Evolutionary conservation across 2,888 invertebrate species (phyloP), one percentile per base, ranked within the genome.

Genomic region (Cosmia pyralina): DNA sequence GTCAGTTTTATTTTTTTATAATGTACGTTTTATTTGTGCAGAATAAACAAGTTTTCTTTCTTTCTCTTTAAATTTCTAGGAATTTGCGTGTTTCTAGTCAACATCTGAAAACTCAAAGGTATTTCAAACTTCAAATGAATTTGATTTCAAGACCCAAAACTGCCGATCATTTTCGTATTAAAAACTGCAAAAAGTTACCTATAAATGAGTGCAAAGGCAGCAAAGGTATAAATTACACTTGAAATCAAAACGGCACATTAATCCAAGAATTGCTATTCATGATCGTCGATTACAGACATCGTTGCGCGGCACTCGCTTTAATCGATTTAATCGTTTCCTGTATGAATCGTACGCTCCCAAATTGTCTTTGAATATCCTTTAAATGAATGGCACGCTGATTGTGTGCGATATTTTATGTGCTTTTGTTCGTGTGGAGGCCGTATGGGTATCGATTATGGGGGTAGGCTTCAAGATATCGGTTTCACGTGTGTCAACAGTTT

Each of bases 251-350:
- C 76, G 84, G 55, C 58, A 69, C 38, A 82, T 82, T 82, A 82
- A n/a, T n/a, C 72, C 58, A 59, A 76, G 84, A 82, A 83, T 75
- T 69, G 69, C 28, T 63, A 75, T 83, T 68, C 84, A 72, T 68
- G 79, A 76, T 79, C 74, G 72, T 57, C 82, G 85, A 87, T 87
- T 84, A 86, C 83, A 80, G 82, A 80, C 79, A 84, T 88, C 85
- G 82, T 80, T 87, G 85, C 83, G 76, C 80, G 80, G 77, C 87
- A 87, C 85, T 88, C 86, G 88, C 73, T 88, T 87, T 87, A 89
- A 88, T 87, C 85, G 88, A 83, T 88, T 88, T 89, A 89, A 89
- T 89, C 85, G 86, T 65, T 89, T 88, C 88, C 88, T 85, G 79
- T 79, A 83, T 81, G 83, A 85, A 77, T 80, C 69, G 79, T 65